phyloP scores from a whole-genome alignment of 2,888 invertebrate genomes.

The Cephus pygmeus region DNA sequence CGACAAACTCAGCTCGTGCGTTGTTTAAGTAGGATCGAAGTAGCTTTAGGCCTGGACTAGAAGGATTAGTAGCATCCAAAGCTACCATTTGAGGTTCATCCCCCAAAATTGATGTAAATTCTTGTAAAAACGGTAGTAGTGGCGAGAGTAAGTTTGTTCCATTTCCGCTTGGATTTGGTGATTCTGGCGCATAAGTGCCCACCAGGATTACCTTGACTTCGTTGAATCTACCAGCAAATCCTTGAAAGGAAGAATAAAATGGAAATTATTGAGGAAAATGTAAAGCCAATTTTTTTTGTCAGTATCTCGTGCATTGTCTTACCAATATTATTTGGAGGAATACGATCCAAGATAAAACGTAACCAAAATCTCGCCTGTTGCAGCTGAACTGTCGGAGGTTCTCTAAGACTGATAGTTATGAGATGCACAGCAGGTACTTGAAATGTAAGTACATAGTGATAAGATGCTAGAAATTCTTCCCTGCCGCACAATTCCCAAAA shows the following conservation, averaged over 20 bases:
- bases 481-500: conserved; percentile 83
- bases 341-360: conserved; percentile 77
- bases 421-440: conserved; percentile 70
- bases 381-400: conserved; percentile 75
- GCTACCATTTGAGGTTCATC: conserved; percentile 61
- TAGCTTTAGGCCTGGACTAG: conserved; percentile 62
- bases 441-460: conserved; percentile 76
- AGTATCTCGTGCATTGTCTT: conserved; percentile 33
- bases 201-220: conserved; percentile 61
- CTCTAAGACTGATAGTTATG: conserved; percentile 76
- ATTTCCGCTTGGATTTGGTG: conserved; percentile 54
- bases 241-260: conserved; percentile 31
- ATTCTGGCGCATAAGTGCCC: conserved; percentile 63
- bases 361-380: conserved; percentile 80
- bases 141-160: conserved; percentile 56
- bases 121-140: conserved; percentile 57
- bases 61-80: conserved; percentile 62
- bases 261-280: not conserved
- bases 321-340: conserved; percentile 73
- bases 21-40: conserved; percentile 59
- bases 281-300: not conserved
- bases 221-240: conserved; percentile 59
- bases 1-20: conserved; percentile 59
- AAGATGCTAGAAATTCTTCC: conserved; percentile 76
- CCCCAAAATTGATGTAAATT: conserved; percentile 58